These are phyloP conservation scores for Trissoscelio sp. DNA, from an alignment of 2,888 invertebrate species.

Conservation along the genomic window DNA sequence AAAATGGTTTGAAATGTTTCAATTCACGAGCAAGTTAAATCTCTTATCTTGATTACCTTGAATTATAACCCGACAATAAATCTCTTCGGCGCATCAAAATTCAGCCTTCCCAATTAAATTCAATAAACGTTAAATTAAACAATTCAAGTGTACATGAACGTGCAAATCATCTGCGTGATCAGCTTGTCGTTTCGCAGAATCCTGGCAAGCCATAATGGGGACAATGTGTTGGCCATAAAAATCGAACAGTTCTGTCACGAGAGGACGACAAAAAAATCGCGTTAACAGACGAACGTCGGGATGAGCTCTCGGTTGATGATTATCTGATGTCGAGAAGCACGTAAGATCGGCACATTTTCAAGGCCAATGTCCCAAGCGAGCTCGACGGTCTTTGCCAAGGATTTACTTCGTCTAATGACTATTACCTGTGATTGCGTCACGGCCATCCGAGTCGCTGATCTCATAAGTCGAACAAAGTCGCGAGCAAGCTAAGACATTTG, in stretches of 20 bases:
- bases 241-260: constrained; percentile 23
- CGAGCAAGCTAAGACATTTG: constrained; percentile 15
- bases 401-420: constrained; percentile 57
- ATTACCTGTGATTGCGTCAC: constrained; percentile 54
- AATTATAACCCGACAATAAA: constrained; percentile 20
- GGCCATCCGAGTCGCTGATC: constrained; percentile 52
- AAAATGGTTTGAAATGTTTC: background rate
- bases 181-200: constrained; percentile 13
- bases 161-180: constrained; percentile 26
- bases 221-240: constrained; percentile 31
- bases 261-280: constrained; percentile 9
- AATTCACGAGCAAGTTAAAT: constrained; percentile 1
- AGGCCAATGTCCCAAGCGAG: constrained; percentile 58
- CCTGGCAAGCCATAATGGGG: constrained; percentile 11
- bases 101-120: constrained; percentile 21
- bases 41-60: background rate
- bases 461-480: constrained; percentile 51
- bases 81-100: constrained; percentile 7
- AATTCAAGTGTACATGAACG: constrained; percentile 17
- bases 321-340: constrained; percentile 36
- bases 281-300: constrained; percentile 21
- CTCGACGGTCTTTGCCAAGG: constrained; percentile 56
- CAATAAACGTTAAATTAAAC: constrained; percentile 20
- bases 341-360: constrained; percentile 60
- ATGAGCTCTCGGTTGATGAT: constrained; percentile 29